Conservation (phyloP, 2,113 vertebrate species). For the Neodon shergylaensis region DNA sequence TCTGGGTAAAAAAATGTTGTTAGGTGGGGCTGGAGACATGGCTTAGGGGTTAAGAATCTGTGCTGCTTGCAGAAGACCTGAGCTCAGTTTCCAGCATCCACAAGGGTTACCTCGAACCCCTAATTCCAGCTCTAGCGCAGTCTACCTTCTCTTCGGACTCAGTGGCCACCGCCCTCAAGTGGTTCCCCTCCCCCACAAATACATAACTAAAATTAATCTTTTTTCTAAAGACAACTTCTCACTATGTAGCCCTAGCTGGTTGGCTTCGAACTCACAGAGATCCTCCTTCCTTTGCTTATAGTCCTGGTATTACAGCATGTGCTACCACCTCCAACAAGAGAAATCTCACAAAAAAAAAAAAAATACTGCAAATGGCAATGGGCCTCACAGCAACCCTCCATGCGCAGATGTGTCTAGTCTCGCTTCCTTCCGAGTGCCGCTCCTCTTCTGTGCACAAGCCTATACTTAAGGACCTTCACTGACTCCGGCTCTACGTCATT, state of each 20-base stretch:
- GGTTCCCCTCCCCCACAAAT: background rate
- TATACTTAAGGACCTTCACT: background rate
- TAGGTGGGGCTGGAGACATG: background rate
- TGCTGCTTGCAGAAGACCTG: background rate
- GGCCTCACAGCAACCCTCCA: background rate
- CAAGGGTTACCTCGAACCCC: background rate
- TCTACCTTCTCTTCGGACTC: background rate
- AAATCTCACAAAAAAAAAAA: background rate
- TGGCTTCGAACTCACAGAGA: background rate
- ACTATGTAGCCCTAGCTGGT: background rate
- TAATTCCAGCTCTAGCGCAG: background rate
- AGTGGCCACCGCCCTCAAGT: background rate
- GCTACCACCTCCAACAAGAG: background rate
- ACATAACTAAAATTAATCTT: background rate
- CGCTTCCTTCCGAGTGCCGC: background rate
- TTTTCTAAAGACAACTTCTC: background rate
- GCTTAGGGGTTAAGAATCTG: background rate
- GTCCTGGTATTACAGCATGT: background rate
- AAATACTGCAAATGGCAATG: too few relatives aligned
- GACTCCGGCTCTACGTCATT: background rate
- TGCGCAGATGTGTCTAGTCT: background rate
- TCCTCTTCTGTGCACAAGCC: background rate
- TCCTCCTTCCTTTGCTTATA: background rate
- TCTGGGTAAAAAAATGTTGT: background rate
- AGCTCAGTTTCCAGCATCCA: background rate